Evolutionary conservation across 2,797 vertebrate genomes (phyloP).

Genomic region (Brachyrhaphis roseni): DNA sequence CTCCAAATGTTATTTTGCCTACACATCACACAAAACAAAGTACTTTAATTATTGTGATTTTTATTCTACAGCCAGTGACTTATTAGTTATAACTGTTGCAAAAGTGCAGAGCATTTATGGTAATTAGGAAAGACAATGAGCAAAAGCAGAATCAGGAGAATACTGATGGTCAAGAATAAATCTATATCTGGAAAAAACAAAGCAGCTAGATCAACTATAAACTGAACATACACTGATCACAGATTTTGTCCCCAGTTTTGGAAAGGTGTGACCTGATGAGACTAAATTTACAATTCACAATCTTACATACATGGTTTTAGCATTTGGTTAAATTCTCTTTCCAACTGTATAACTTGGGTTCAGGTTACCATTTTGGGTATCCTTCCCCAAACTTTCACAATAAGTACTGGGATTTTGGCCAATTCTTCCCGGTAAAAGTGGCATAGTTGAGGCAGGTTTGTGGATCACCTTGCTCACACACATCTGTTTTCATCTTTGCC

Average conservation of each 20-base stretch:
- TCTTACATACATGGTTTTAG: not conserved
- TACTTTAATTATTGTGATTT: not conserved
- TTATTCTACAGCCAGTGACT: conserved; percentile 13
- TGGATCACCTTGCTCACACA: not conserved
- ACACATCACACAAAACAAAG: conserved; percentile 23
- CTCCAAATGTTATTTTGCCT: conserved; percentile 22
- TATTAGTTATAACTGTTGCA: conserved; percentile 23
- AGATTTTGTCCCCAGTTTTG: not conserved
- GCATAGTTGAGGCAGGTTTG: not conserved
- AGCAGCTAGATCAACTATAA: conserved; percentile 3
- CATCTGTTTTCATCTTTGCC: not conserved
- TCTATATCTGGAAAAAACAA: not conserved
- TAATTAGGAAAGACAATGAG: conserved; percentile 28
- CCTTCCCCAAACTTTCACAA: not conserved
- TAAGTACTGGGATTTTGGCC: not conserved
- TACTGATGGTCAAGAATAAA: conserved; percentile 55
- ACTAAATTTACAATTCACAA: not conserved
- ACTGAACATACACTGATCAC: not conserved
- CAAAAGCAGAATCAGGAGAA: conserved; percentile 68
- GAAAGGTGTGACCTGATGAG: not conserved
- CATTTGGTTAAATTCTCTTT: not conserved
- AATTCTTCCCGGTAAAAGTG: not conserved
- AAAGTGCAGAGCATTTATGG: conserved; percentile 20
- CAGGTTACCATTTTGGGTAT: not conserved
- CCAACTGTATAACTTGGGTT: not conserved